phyloP scores from a whole-genome alignment of 2,113 vertebrate species.

The Lepidothrix coronata region DNA sequence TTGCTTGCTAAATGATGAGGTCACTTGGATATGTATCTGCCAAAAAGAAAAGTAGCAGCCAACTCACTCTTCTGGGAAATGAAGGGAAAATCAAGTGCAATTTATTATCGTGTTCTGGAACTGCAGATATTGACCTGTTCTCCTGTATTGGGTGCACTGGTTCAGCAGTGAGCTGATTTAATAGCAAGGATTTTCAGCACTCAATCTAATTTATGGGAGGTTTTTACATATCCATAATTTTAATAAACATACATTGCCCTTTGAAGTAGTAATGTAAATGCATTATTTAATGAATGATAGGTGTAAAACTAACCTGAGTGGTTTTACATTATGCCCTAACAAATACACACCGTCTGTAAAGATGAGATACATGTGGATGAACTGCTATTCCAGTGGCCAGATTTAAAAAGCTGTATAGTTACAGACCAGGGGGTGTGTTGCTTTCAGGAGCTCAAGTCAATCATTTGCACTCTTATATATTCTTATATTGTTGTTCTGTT shows the following conservation, averaged over 20 bases:
- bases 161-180: neutral
- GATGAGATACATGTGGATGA: neutral
- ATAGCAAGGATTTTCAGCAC: neutral
- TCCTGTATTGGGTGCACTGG: neutral
- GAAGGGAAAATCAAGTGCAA: neutral
- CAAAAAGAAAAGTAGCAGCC: neutral
- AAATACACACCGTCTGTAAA: neutral
- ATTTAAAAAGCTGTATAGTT: neutral
- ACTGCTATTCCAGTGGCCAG: neutral
- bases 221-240: neutral
- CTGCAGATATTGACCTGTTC: neutral
- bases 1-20: neutral
- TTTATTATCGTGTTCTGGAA: neutral
- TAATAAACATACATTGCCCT: neutral
- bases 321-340: neutral
- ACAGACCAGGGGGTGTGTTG: neutral
- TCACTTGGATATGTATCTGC: neutral
- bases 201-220: neutral
- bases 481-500: neutral
- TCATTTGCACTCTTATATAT: neutral
- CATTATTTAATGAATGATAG: neutral
- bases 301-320: neutral
- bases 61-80: neutral
- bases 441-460: neutral
- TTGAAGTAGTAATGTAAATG: neutral